Conservation (phyloP, 2,888 invertebrate species). For the Protophormia terraenovae region DNA sequence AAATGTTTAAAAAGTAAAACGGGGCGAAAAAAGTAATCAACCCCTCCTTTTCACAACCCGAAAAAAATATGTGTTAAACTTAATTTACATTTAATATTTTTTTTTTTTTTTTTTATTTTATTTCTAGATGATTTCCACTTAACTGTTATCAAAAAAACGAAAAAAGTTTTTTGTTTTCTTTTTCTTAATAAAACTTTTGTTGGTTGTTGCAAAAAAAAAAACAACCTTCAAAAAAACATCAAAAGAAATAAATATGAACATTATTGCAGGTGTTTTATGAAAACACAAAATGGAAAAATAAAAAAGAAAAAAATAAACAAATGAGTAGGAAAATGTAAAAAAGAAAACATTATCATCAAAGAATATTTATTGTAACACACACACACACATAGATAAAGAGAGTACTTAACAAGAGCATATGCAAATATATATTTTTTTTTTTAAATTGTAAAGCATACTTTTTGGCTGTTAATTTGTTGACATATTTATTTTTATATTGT, state of each 20-base stretch:
- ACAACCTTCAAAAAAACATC: constrained; percentile 40
- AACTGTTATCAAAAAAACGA: background rate
- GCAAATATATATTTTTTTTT: background rate
- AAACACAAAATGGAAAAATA: background rate
- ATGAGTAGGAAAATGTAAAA: background rate
- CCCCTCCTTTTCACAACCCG: background rate
- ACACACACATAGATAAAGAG: too few relatives aligned
- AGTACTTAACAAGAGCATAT: background rate
- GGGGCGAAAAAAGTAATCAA: background rate
- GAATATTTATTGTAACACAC: too few relatives aligned
- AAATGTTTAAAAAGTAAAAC: background rate
- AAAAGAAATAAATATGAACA: constrained; percentile 12
- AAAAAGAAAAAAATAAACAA: background rate
- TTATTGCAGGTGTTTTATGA: constrained; percentile 41
- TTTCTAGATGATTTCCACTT: background rate
- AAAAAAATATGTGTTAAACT: constrained; percentile 18
- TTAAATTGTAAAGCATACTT: constrained; percentile 44
- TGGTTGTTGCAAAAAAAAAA: background rate
- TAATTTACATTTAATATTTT: constrained; percentile 36
- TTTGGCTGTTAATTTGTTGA: constrained; percentile 45
- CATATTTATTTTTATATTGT: background rate
- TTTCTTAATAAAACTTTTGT: background rate
- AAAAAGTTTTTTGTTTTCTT: background rate
- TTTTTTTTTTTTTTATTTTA: background rate
- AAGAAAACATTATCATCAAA: background rate